Conservation (phyloP, 2,797 vertebrate species). For the Aulostomus chinensis region DNA sequence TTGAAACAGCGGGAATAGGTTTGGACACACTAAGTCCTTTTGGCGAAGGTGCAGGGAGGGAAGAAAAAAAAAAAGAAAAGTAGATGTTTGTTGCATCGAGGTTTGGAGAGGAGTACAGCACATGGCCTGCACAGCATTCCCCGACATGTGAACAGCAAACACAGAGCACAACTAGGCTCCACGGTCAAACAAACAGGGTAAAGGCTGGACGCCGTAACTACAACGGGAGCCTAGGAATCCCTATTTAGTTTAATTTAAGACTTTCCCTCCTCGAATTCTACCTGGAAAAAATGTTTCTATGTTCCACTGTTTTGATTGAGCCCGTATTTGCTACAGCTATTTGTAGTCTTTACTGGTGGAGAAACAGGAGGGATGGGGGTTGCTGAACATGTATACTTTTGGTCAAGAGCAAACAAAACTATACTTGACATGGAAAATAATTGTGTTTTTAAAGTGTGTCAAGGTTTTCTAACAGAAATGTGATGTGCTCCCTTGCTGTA, state of each 20-base stretch:
- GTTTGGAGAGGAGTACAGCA: constrained; percentile 72
- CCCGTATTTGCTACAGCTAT: constrained; percentile 79
- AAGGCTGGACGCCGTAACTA: constrained; percentile 48
- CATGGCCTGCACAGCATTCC: constrained; percentile 70
- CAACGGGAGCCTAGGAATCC: constrained; percentile 73
- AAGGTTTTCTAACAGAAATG: constrained; percentile 57
- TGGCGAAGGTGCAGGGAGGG: constrained; percentile 46
- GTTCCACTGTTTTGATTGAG: constrained; percentile 66
- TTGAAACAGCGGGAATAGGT: constrained; percentile 62
- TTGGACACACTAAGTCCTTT: constrained; percentile 60
- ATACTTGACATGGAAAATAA: constrained; percentile 66
- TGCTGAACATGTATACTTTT: constrained; percentile 56
- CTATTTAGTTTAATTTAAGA: constrained; percentile 69
- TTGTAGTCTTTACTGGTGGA: constrained; percentile 55
- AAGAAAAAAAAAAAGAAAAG: constrained; percentile 47
- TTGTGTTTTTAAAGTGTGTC: constrained; percentile 38
- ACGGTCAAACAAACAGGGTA: constrained; percentile 74
- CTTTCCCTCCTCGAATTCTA: constrained; percentile 39
- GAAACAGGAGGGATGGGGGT: constrained; percentile 43
- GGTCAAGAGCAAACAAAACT: constrained; percentile 70
- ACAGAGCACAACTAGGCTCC: constrained; percentile 71
- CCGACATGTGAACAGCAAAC: constrained; percentile 83
- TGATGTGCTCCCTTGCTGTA: constrained; percentile 50
- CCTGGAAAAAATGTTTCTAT: constrained; percentile 63
- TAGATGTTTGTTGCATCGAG: constrained; percentile 72